Evolutionary conservation across 30 jellyfish, hydroid and myxozoan species (phyloP).

Genomic region (Sanderia malayensis): DNA sequence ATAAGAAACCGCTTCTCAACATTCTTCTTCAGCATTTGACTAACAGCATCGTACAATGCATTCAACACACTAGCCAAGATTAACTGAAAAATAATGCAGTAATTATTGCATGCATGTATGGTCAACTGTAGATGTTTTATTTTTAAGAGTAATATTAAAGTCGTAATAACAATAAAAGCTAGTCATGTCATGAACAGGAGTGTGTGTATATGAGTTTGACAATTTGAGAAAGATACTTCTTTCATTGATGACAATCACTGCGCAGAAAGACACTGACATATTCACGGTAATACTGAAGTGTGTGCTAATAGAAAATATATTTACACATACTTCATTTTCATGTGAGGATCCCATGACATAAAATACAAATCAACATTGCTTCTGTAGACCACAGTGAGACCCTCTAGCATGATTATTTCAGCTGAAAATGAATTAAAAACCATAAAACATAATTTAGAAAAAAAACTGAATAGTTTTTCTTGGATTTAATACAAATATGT

Average conservation of each 20-base stretch:
- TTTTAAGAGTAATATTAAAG: too few species aligned
- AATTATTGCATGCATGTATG: too few species aligned
- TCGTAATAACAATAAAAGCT: too few species aligned
- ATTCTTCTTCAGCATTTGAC: constrained; percentile 86
- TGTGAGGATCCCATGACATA: constrained; percentile 93
- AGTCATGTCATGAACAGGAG: too few species aligned
- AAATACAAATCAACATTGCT: constrained; percentile 85
- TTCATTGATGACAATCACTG: too few species aligned
- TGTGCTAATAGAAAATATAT: too few species aligned
- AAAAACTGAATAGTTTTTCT: not conserved
- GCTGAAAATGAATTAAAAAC: constrained; percentile 65
- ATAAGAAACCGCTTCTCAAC: constrained; percentile 83
- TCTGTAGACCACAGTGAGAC: constrained; percentile 86
- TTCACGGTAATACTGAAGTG: too few species aligned
- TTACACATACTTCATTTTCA: constrained; percentile 76
- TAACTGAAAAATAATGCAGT: constrained; percentile 59
- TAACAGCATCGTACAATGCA: constrained; percentile 90
- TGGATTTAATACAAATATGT: not conserved
- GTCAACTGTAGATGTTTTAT: too few species aligned
- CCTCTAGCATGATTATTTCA: constrained; percentile 92
- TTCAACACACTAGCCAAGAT: constrained; percentile 85
- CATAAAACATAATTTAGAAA: not conserved
- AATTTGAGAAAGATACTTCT: not conserved
- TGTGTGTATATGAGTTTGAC: not conserved
- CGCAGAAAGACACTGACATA: too few species aligned